Evolutionary conservation across 2,797 vertebrate genomes (phyloP).

Genomic region (Loriculus beryllinus): DNA sequence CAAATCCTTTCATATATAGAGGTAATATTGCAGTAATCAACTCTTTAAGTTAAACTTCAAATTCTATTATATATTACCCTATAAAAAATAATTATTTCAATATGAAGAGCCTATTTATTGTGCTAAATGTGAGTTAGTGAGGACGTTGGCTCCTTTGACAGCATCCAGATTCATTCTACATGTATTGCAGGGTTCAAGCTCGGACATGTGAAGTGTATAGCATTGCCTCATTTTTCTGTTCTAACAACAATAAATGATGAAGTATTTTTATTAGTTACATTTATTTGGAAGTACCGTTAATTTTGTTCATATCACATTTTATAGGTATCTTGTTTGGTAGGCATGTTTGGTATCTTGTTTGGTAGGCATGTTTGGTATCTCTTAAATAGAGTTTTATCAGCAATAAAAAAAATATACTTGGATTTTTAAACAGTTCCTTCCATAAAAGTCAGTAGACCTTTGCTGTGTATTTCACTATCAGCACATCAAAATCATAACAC

Average conservation of each 20-base stretch:
- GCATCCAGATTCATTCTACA: not conserved
- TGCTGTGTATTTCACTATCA: not conserved
- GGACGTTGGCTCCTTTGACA: not conserved
- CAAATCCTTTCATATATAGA: not conserved
- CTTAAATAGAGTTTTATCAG: not conserved
- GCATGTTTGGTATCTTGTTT: not conserved
- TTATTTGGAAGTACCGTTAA: not conserved
- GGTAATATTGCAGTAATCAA: not conserved
- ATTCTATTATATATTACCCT: not conserved
- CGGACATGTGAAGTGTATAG: not conserved
- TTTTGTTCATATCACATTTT: not conserved
- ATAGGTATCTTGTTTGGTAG: not conserved
- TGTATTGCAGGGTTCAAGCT: not conserved
- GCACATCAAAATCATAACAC: not conserved
- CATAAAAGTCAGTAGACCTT: not conserved
- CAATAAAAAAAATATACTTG: not conserved
- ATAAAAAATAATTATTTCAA: not conserved
- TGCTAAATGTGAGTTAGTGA: not conserved
- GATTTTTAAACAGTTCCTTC: not conserved
- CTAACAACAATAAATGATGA: not conserved
- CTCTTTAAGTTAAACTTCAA: not conserved
- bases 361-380: not conserved
- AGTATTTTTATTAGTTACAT: not conserved
- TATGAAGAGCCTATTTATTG: not conserved
- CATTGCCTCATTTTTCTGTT: not conserved